Evolutionary conservation across 2,113 vertebrate species (phyloP).

Genomic region (Vidua chalybeata): DNA sequence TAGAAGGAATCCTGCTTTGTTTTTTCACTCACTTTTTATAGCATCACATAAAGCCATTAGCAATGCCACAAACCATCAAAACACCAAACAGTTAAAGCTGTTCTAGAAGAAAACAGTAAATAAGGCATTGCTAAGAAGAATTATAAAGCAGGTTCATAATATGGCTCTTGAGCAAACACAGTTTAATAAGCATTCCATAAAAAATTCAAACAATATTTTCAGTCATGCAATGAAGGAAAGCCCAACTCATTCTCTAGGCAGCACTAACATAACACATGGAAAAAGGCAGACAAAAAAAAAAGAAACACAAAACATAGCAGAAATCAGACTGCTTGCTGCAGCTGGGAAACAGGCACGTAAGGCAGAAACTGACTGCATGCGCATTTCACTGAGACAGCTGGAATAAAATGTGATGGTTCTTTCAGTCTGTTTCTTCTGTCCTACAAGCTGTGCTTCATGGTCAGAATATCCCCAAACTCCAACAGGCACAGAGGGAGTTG

Average conservation of each 20-base stretch:
- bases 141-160: background rate
- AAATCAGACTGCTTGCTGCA: background rate
- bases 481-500: background rate
- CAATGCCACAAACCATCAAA: background rate
- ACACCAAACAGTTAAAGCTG: background rate
- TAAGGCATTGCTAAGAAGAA: background rate
- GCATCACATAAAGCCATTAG: background rate
- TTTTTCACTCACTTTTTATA: background rate
- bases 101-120: background rate
- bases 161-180: background rate
- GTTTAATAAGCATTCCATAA: background rate
- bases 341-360: background rate
- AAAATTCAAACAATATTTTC: background rate
- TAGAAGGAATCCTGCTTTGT: background rate
- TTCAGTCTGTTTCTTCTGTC: background rate
- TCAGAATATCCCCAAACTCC: background rate
- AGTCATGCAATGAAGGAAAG: background rate
- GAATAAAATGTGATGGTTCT: background rate
- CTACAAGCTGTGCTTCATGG: background rate
- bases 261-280: background rate
- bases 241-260: background rate
- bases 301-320: rapidly evolving
- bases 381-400: background rate
- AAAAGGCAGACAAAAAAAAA: background rate
- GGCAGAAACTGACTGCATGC: background rate